Evolutionary conservation across 2,797 vertebrate genomes (phyloP), one percentile per base, ranked within the genome.

Genomic region (Euphonia xanthogaster): DNA sequence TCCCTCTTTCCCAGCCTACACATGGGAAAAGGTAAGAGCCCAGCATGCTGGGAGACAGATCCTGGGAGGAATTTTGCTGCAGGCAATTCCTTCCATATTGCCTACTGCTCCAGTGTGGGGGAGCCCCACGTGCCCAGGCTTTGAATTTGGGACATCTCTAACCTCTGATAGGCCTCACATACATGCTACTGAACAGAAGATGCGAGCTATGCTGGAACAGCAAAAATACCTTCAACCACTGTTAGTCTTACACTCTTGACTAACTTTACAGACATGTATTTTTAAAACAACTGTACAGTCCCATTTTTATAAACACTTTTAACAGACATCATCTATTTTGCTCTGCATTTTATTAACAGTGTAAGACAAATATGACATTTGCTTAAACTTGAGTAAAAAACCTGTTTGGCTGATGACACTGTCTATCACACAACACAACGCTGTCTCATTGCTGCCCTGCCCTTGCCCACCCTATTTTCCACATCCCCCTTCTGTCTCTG

Each of bases 361-460:
- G 0, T 19, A 65, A 84, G 45, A 88, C 12, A 86, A 85, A 91
- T 7, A 60, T 0, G 1, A 37, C 13, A 22, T 74, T 58, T 83
- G 62, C 53, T 80, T 65, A 72, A 74, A 51, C 23, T 12, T 37
- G n/a, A 83, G 37, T 51, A 31, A 74, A 79, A 62, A 91, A 53
- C 25, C 25, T 71, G 23, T 63, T 73, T 10, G 2, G 51, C 7
- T 66, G 37, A 62, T 25, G n/a, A 44, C 57, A 67, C 8, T 28
- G 45, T 18, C 30, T 30, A 39, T 12, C 33, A 55, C 1, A 1
- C 2, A 2, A 54, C 1, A 3, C 14, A n/a, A n/a, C 2, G 2
- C 3, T 37, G 28, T 39, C 63, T 66, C 63, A 51, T 2, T 66
- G 60, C 61, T 95, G 65, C 37, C 70, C 31, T 65, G 30, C 19